These are phyloP conservation scores for Bradypodion ventrale DNA, from an alignment of 2,797 vertebrate species.

Conservation along the genomic window DNA sequence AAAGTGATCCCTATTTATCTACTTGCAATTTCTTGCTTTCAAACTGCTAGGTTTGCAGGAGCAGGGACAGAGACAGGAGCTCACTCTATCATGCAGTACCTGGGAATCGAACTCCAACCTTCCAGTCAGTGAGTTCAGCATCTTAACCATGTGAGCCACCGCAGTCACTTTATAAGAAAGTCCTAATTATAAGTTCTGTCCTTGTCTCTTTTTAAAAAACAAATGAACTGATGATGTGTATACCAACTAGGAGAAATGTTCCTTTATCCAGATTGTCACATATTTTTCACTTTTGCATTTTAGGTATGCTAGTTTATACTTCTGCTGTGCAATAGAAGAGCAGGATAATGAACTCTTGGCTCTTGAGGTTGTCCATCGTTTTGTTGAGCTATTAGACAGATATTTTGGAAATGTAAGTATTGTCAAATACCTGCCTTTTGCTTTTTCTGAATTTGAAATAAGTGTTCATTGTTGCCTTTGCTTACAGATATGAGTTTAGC, in stretches of 20 bases:
- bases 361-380: constrained; percentile 91
- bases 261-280: neutral
- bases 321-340: constrained; percentile 88
- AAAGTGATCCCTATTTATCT: no score
- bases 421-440: neutral
- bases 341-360: constrained; percentile 92
- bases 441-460: neutral
- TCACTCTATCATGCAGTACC: no score
- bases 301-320: constrained; percentile 95
- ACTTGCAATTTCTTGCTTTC: no score
- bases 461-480: neutral
- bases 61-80: no score
- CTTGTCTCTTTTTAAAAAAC: neutral
- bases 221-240: neutral
- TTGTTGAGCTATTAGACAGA: constrained; percentile 92
- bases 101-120: no score
- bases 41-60: no score
- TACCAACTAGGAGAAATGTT: neutral
- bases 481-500: neutral
- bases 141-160: no score
- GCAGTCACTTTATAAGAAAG: neutral
- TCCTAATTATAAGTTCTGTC: neutral
- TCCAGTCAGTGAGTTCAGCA: no score
- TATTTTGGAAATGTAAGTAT: constrained; percentile 94
- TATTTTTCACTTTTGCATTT: constrained; percentile 37